A percentile compares a stretch with the other conserved stretches of the same genome.
These are phyloP conservation scores for Eledona agricola DNA, from an alignment of 2,888 invertebrate species.

Conservation along the genomic window DNA sequence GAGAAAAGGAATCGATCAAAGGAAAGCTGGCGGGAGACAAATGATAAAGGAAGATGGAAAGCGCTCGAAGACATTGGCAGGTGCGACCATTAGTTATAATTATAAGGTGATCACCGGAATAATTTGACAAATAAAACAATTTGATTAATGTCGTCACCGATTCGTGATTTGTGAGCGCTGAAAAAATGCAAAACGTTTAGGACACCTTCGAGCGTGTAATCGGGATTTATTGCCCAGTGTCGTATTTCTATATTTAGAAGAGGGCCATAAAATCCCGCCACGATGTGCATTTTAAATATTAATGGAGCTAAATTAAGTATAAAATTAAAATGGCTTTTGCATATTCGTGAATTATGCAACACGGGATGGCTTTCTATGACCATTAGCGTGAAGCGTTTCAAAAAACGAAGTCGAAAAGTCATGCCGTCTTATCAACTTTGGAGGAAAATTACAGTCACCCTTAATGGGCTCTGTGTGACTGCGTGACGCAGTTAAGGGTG, in stretches of 20 bases:
- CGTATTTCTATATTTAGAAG: conserved; percentile 4
- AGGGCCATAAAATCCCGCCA: conserved; percentile 3
- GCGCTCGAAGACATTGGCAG: conserved; percentile 14
- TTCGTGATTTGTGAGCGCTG: too few species aligned
- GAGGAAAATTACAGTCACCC: conserved; percentile 11
- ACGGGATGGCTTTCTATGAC: conserved; percentile 6
- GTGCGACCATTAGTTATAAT: conserved; percentile 24
- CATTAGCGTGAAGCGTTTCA: conserved; percentile 1
- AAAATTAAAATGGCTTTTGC: conserved; percentile 16
- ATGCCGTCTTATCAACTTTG: conserved; percentile 8
- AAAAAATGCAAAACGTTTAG: too few species aligned
- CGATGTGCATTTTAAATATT: conserved; percentile 11
- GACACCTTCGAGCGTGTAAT: too few species aligned
- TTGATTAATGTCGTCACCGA: conserved; percentile 13
- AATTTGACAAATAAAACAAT: conserved; percentile 26
- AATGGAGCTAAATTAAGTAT: conserved; percentile 10
- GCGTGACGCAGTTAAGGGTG: conserved; percentile 33
- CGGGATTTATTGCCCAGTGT: too few species aligned
- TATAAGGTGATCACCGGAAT: conserved; percentile 16
- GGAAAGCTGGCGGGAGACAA: conserved; percentile 24
- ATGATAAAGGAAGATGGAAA: conserved; percentile 8
- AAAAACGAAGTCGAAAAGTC: conserved; percentile 18
- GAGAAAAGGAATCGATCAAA: conserved; percentile 31
- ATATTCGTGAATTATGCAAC: conserved; percentile 21
- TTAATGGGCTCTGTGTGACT: conserved; percentile 32